Percentiles rank a stretch among this genome's conserved stretches.
phyloP scores from a whole-genome alignment of 2,888 invertebrate genomes.

The Drosophila mimetica region DNA sequence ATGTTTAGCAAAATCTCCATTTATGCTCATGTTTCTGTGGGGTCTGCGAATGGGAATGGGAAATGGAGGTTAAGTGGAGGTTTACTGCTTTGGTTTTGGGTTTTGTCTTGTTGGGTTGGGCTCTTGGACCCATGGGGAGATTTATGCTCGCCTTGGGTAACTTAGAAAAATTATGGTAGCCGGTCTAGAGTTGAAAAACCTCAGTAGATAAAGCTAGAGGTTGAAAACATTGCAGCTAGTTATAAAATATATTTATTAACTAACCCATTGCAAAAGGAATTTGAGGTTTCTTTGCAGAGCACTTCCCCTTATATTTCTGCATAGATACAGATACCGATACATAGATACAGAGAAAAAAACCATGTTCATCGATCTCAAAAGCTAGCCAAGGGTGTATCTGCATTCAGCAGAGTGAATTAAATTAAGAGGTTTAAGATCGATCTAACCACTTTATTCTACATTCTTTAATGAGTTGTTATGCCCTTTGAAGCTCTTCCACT shows the following conservation, averaged over 20 bases:
- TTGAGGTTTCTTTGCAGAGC: too few relatives aligned
- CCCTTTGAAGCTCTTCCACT: conserved; percentile 11
- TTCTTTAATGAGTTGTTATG: conserved; percentile 7
- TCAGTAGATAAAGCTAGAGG: conserved; percentile 12
- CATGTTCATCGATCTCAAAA: too few relatives aligned
- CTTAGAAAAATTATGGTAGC: conserved; percentile 25
- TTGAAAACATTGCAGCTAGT: neutral
- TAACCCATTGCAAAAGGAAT: neutral
- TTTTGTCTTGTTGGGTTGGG: conserved; percentile 21
- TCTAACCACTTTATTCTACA: conserved; percentile 21
- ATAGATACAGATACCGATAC: too few relatives aligned
- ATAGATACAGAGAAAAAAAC: too few relatives aligned
- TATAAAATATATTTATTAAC: neutral
- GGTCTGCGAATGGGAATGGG: conserved; percentile 41
- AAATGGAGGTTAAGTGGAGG: conserved; percentile 48
- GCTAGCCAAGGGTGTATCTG: too few relatives aligned
- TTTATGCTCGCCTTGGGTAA: conserved; percentile 32
- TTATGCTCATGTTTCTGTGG: conserved; percentile 56
- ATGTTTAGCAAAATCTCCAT: conserved; percentile 62
- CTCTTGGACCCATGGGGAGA: conserved; percentile 31
- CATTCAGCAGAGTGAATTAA: neutral
- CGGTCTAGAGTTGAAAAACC: neutral
- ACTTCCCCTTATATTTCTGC: too few relatives aligned
- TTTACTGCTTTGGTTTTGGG: conserved; percentile 16
- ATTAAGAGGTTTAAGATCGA: neutral